Evolutionary conservation across 2,888 invertebrate genomes (phyloP).

Genomic region (Odontothrips loti): DNA sequence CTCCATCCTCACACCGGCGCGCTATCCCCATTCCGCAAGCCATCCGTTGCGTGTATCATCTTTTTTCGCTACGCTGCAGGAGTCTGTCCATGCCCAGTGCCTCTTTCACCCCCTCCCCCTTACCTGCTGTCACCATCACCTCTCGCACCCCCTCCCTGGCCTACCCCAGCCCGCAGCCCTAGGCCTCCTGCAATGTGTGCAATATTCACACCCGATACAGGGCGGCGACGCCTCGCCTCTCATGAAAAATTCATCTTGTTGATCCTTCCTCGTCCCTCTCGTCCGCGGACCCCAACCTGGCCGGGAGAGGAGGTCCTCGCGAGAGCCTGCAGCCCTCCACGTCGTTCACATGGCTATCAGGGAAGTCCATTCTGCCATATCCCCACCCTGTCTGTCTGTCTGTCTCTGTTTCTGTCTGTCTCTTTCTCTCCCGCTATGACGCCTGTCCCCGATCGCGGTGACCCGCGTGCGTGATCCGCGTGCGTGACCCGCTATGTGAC

Average conservation of each 20-base stretch:
- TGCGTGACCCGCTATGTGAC: no score
- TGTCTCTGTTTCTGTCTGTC: no score
- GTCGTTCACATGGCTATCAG: background rate
- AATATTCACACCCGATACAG: constrained; percentile 20
- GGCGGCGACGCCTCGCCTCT: constrained; percentile 14
- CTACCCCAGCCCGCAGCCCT: background rate
- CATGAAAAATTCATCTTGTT: constrained; percentile 27
- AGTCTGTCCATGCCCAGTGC: no score
- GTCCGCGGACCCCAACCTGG: background rate
- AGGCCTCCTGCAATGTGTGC: background rate
- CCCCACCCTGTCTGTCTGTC: no score
- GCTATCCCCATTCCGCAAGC: no score
- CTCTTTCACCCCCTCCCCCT: background rate
- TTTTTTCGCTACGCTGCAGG: no score
- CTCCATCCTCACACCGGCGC: no score
- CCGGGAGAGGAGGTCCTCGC: background rate
- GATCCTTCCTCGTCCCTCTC: background rate
- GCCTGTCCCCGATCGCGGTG: no score
- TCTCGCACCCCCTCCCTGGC: background rate
- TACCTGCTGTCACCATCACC: background rate
- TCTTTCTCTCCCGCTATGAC: no score
- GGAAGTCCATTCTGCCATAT: background rate
- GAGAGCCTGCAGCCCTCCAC: background rate
- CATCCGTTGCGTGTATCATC: no score
- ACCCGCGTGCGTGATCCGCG: no score